phyloP scores from a whole-genome alignment of 2,888 invertebrate species.

The Leptinotarsa juncta region DNA sequence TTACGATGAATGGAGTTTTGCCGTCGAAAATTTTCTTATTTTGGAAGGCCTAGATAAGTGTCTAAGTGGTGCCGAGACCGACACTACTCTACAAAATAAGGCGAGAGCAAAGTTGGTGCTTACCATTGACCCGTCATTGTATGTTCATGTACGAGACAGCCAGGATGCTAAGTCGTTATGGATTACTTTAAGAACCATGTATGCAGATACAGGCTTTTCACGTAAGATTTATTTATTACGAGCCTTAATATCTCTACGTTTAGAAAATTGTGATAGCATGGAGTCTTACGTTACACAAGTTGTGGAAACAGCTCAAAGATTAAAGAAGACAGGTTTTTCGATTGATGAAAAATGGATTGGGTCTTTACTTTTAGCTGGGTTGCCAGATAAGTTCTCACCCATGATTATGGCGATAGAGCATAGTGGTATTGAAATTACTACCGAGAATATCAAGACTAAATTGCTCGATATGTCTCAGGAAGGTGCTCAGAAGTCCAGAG shows the following conservation, averaged over 20 bases:
- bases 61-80: not conserved
- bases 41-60: not conserved
- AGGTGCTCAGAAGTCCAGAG: not conserved
- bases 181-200: conserved; percentile 4
- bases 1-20: not conserved
- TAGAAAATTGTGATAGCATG: conserved; percentile 18
- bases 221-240: conserved; percentile 10
- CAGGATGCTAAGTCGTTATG: not conserved
- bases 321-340: not conserved
- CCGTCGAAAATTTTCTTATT: not conserved
- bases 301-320: not conserved
- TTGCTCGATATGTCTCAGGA: not conserved
- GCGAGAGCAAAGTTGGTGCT: not conserved
- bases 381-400: not conserved
- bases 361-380: not conserved
- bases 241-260: not conserved
- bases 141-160: not conserved
- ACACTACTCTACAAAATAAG: not conserved
- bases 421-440: not conserved
- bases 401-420: not conserved
- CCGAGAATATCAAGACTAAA: conserved; percentile 8
- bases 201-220: conserved; percentile 9
- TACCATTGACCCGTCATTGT: not conserved
- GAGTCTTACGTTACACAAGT: conserved; percentile 14
- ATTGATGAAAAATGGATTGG: not conserved